A percentile compares a stretch with the other conserved stretches of the same genome.
phyloP scores from a whole-genome alignment of 2,888 invertebrate genomes.

The Drosophila formosana region DNA sequence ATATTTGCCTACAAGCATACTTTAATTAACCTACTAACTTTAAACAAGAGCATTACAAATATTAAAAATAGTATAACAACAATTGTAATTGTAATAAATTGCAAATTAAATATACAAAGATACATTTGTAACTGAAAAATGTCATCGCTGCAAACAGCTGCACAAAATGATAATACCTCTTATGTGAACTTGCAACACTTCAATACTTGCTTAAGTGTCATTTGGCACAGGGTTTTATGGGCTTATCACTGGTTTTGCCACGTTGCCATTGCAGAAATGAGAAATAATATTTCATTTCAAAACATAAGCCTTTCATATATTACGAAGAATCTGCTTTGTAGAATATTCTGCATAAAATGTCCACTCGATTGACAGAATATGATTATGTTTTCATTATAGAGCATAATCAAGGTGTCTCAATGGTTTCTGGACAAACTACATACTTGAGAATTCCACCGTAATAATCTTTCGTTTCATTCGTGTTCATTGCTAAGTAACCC shows the following conservation, averaged over 20 bases:
- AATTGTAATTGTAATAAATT: too few species aligned
- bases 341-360: not conserved
- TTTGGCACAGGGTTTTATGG: not conserved
- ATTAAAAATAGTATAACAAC: too few species aligned
- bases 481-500: conserved; percentile 35
- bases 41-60: too few species aligned
- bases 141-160: not conserved
- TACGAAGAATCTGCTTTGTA: too few species aligned
- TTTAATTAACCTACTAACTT: too few species aligned
- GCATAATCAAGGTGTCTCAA: not conserved
- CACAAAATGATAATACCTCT: not conserved
- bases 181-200: not conserved
- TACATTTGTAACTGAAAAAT: not conserved
- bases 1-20: too few species aligned
- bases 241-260: not conserved
- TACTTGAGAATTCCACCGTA: conserved; percentile 4
- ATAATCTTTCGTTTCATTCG: conserved; percentile 25
- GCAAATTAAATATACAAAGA: not conserved
- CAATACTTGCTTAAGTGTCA: not conserved
- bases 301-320: too few species aligned
- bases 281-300: not conserved
- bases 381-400: not conserved
- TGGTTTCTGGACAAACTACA: conserved; percentile 1
- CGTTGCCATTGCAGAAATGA: not conserved
- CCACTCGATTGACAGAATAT: not conserved